Percentiles rank a stretch among this genome's conserved stretches.
phyloP scores from a whole-genome alignment of 2,888 invertebrate genomes.

The Hybos culiciformis region DNA sequence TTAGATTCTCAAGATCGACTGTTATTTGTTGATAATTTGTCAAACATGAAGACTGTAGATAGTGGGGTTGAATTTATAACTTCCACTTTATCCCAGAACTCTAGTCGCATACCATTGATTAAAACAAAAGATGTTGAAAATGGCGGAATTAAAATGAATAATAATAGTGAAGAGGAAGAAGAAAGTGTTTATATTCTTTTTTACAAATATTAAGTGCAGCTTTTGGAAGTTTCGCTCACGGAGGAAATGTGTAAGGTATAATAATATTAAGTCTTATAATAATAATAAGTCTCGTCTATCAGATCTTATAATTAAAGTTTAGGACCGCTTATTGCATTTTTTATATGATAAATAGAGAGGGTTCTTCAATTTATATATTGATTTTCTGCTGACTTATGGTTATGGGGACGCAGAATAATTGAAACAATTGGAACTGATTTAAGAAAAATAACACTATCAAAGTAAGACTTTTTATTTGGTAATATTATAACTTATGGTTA shows the following conservation, averaged over 20 bases:
- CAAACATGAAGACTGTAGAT: constrained; percentile 29
- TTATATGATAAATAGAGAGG: constrained; percentile 83
- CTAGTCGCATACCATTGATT: constrained; percentile 54
- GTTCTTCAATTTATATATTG: constrained; percentile 82
- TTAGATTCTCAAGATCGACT: constrained; percentile 1
- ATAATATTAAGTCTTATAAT: no score
- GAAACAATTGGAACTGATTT: constrained; percentile 95
- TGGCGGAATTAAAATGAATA: constrained; percentile 15
- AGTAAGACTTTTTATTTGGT: constrained; percentile 44
- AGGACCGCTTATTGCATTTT: constrained; percentile 88
- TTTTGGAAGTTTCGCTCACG: constrained; percentile 97
- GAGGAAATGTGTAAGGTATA: constrained; percentile 90
- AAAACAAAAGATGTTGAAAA: constrained; percentile 28
- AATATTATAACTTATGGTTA: no score
- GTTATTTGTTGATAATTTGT: constrained; percentile 16
- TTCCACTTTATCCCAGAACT: constrained; percentile 46
- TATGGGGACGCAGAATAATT: constrained; percentile 92
- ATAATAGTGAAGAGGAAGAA: constrained; percentile 23
- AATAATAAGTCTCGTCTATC: neutral
- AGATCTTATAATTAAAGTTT: neutral
- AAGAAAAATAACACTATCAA: constrained; percentile 91
- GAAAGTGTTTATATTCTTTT: constrained; percentile 64
- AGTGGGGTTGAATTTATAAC: constrained; percentile 37
- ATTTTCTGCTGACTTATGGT: constrained; percentile 89
- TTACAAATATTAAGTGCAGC: constrained; percentile 93